A percentile compares a stretch with the other conserved stretches of the same genome.
Conservation (phyloP, 2,888 invertebrate species). For the Scaptomyza parva region DNA sequence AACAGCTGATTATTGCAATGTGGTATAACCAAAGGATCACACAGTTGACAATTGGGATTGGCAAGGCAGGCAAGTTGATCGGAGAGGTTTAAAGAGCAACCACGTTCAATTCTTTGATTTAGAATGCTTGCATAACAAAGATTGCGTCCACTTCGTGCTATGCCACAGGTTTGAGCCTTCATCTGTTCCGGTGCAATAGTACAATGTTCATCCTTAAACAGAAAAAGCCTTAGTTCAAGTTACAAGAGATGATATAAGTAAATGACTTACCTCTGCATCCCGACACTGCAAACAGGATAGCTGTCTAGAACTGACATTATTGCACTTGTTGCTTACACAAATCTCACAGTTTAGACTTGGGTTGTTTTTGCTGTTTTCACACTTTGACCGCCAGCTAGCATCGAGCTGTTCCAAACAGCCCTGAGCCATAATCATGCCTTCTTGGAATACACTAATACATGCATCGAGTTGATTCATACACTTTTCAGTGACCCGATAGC, state of each 20-base stretch:
- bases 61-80: slow-evolving; percentile 47
- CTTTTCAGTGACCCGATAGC: slow-evolving; percentile 50
- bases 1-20: slow-evolving; percentile 50
- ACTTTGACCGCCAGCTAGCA: slow-evolving; percentile 32
- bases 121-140: slow-evolving; percentile 51
- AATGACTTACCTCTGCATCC: slow-evolving; percentile 55
- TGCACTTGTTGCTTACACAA: slow-evolving; percentile 64
- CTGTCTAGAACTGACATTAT: slow-evolving; percentile 49
- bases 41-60: slow-evolving; percentile 55
- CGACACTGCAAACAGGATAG: slow-evolving; percentile 70
- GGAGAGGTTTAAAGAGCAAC: slow-evolving; percentile 46
- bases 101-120: slow-evolving; percentile 35
- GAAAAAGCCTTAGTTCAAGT: background rate
- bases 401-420: slow-evolving; percentile 64
- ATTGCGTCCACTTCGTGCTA: slow-evolving; percentile 58
- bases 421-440: slow-evolving; percentile 61
- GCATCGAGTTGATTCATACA: slow-evolving; percentile 71
- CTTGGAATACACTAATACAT: slow-evolving; percentile 73
- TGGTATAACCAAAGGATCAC: slow-evolving; percentile 46
- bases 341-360: slow-evolving; percentile 36
- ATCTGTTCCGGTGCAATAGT: slow-evolving; percentile 35
- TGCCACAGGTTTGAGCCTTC: slow-evolving; percentile 28
- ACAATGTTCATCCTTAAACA: slow-evolving; percentile 39
- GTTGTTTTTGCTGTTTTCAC: slow-evolving; percentile 24
- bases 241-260: no score